Evolutionary conservation across 2,888 invertebrate species (phyloP).

Genomic region (Epinotia ramella): DNA sequence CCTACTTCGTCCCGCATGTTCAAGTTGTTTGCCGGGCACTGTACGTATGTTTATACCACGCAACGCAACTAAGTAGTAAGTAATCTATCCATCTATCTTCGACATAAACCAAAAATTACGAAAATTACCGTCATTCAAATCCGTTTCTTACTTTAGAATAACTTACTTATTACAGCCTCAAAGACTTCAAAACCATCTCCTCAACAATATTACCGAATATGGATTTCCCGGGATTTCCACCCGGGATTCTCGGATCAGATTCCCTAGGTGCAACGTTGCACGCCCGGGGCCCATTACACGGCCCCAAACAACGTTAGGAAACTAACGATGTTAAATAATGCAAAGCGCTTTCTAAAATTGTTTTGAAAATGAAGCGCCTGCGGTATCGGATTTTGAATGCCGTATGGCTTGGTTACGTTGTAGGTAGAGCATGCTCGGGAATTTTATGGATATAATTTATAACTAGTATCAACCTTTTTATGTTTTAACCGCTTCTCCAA

Average conservation of each 20-base stretch:
- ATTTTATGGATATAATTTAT: too few relatives aligned
- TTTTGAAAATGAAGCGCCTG: slow-evolving; percentile 15
- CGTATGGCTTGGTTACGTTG: not conserved
- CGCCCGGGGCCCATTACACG: slow-evolving; percentile 24
- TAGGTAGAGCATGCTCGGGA: not conserved
- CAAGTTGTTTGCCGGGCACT: too few relatives aligned
- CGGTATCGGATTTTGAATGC: slow-evolving; percentile 1
- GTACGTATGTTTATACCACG: too few relatives aligned
- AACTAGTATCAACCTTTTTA: too few relatives aligned
- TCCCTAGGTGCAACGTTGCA: slow-evolving; percentile 13
- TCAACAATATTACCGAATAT: not conserved
- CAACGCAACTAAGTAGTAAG: too few relatives aligned
- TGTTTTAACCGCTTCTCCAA: too few relatives aligned
- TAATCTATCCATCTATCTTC: too few relatives aligned
- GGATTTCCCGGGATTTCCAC: slow-evolving; percentile 2
- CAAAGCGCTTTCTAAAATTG: slow-evolving; percentile 24
- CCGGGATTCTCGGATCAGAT: not conserved
- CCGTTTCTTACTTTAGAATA: not conserved
- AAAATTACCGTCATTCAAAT: too few relatives aligned
- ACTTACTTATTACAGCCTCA: not conserved
- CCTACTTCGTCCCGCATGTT: too few relatives aligned
- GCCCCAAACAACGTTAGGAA: slow-evolving; percentile 27
- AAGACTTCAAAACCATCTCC: not conserved
- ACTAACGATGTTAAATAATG: slow-evolving; percentile 25
- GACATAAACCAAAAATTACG: too few relatives aligned